These are phyloP conservation scores for Synanthedon vespiformis DNA, from an alignment of 2,888 invertebrate species.

Conservation along the genomic window DNA sequence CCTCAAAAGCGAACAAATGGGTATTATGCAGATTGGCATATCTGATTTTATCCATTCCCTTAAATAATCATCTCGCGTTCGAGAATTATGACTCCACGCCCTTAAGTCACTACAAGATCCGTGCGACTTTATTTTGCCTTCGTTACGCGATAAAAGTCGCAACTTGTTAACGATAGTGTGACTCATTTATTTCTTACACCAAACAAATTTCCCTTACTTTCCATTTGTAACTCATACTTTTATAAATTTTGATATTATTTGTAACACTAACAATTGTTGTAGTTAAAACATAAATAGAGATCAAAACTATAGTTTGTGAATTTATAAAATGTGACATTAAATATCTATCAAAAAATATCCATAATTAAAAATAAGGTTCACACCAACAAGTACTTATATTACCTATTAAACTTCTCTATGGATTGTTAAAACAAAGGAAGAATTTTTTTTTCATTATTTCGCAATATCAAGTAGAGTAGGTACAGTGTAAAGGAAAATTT, in stretches of 20 bases:
- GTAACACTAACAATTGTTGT: conserved; percentile 5
- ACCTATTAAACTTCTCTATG: no score
- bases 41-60: conserved; percentile 57
- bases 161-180: conserved; percentile 15
- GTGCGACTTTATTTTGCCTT: conserved; percentile 65
- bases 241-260: conserved; percentile 24
- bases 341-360: no score
- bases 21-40: conserved; percentile 43
- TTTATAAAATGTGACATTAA: no score
- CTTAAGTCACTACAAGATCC: conserved; percentile 65
- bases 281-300: no score
- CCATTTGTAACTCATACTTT: conserved; percentile 20
- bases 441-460: no score
- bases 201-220: conserved; percentile 8
- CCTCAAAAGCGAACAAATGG: conserved; percentile 26
- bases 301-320: no score
- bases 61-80: conserved; percentile 32
- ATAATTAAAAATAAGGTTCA: no score
- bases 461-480: no score
- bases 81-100: conserved; percentile 66
- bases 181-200: conserved; percentile 39
- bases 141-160: conserved; percentile 49
- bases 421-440: no score
- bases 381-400: no score
- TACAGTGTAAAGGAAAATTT: no score